These are phyloP conservation scores for Notocelia uddmanniana DNA, from an alignment of 2,888 invertebrate species.

Conservation along the genomic window DNA sequence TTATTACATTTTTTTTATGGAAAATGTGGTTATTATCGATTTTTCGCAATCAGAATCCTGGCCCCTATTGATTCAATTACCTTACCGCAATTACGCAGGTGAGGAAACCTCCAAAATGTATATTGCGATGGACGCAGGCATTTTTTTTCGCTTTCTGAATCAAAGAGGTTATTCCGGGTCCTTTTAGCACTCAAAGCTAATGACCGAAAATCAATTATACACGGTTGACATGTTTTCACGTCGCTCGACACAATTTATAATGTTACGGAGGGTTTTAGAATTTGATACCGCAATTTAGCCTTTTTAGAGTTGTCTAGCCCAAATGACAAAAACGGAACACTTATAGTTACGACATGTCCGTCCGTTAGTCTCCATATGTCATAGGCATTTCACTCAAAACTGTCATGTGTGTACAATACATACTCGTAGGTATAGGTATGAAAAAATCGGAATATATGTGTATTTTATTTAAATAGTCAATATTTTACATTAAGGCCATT, in stretches of 20 bases:
- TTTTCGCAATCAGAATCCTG: too few relatives aligned
- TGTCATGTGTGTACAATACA: too few relatives aligned
- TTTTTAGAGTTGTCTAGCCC: background rate
- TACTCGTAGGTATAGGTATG: too few relatives aligned
- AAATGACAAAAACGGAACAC: too few relatives aligned
- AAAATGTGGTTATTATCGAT: too few relatives aligned
- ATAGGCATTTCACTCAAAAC: too few relatives aligned
- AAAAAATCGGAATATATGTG: too few relatives aligned
- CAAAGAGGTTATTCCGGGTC: conserved; percentile 19
- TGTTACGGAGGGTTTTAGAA: conserved; percentile 15
- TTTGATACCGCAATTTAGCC: conserved; percentile 12
- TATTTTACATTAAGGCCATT: too few relatives aligned
- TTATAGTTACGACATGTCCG: too few relatives aligned
- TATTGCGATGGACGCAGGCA: background rate
- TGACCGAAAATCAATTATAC: conserved; percentile 24
- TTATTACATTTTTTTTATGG: too few relatives aligned
- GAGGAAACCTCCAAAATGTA: background rate
- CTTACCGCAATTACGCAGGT: background rate
- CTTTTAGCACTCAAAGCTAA: conserved; percentile 28
- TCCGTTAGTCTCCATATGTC: too few relatives aligned
- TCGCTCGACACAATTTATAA: conserved; percentile 23
- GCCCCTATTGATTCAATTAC: background rate
- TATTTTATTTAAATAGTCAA: too few relatives aligned
- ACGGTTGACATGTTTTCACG: conserved; percentile 13
- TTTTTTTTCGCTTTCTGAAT: conserved; percentile 9